phyloP scores from a whole-genome alignment of 2,888 invertebrate genomes.

The Allygus modestus region DNA sequence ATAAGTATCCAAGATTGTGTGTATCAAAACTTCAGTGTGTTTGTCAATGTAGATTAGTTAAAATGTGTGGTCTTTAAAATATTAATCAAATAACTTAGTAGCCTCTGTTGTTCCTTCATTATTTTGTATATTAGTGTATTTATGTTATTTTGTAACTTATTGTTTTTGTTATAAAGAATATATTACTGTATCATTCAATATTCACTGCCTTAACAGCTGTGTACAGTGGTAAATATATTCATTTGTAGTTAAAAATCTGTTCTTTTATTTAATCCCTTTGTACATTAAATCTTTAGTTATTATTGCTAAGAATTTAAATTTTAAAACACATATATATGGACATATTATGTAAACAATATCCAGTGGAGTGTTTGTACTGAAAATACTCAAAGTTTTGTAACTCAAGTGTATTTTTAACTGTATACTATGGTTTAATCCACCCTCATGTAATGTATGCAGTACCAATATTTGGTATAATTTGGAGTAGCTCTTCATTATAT shows the following conservation, averaged over 20 bases:
- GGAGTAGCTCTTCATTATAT: no score
- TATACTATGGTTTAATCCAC: no score
- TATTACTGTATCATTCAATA: conserved; percentile 7
- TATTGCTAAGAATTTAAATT: no score
- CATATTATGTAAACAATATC: no score
- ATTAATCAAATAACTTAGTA: neutral
- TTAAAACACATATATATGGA: no score
- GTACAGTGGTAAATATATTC: conserved; percentile 15
- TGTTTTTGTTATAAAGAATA: neutral
- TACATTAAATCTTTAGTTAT: no score
- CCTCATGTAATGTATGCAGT: no score
- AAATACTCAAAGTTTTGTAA: no score
- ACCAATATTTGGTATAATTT: no score
- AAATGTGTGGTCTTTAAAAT: neutral
- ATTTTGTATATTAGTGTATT: conserved; percentile 18
- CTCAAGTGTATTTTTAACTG: no score
- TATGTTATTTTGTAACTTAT: conserved; percentile 27
- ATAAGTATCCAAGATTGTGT: no score
- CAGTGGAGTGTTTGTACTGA: no score
- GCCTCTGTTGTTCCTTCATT: conserved; percentile 19
- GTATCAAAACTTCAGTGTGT: conserved; percentile 3
- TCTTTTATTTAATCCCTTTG: neutral
- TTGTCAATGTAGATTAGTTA: neutral
- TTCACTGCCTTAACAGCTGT: conserved; percentile 23
- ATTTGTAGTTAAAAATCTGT: neutral